Conservation (phyloP, 2,113 vertebrate genomes). For the Platichthys stellatus region DNA sequence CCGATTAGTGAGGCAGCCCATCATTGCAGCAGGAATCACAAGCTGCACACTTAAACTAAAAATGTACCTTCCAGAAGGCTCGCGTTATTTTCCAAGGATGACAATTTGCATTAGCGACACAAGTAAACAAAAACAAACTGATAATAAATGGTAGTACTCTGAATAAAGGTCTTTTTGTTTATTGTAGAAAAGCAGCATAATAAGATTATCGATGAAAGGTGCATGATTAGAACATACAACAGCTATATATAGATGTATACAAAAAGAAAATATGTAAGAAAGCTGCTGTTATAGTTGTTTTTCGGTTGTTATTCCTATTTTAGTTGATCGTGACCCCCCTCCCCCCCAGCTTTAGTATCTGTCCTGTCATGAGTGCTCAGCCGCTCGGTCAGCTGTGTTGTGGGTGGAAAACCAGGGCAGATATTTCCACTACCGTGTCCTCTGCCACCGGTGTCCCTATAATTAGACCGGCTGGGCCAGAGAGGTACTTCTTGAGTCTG, state of each 20-base stretch:
- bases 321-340: background rate
- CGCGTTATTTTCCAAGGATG: background rate
- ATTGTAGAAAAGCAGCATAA: background rate
- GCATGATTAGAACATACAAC: no score
- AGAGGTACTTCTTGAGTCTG: slow-evolving; percentile 24
- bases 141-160: background rate
- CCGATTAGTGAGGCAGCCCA: slow-evolving; percentile 47
- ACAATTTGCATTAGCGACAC: background rate
- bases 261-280: no score
- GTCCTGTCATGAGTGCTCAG: slow-evolving; percentile 11
- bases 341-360: slow-evolving; percentile 2
- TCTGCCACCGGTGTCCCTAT: slow-evolving; percentile 50
- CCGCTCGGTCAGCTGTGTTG: slow-evolving; percentile 42
- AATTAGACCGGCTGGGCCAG: slow-evolving; percentile 57
- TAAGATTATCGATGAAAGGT: background rate
- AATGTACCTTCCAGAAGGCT: background rate
- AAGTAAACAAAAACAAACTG: background rate
- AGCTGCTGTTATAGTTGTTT: no score
- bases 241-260: no score
- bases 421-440: slow-evolving; percentile 55
- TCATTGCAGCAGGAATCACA: slow-evolving; percentile 21
- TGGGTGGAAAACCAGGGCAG: slow-evolving; percentile 38
- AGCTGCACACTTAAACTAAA: slow-evolving; percentile 12
- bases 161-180: no score
- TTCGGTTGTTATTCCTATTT: background rate